Percentiles rank a stretch among this genome's conserved stretches.
phyloP scores from a whole-genome alignment of 2,113 vertebrate species.

The Rallus limicola region DNA sequence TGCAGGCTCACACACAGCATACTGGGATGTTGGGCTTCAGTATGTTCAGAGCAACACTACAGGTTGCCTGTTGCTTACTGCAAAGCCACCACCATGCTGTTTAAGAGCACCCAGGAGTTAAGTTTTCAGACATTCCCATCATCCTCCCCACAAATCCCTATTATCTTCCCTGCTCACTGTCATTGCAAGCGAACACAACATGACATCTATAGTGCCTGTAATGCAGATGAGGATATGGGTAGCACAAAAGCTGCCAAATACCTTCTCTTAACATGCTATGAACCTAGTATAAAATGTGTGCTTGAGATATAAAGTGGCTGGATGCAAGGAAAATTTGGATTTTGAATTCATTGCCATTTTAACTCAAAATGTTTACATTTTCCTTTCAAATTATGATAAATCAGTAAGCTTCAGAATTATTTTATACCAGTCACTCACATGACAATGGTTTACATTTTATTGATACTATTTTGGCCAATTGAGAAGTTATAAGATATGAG shows the following conservation, averaged over 20 bases:
- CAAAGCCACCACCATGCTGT: neutral
- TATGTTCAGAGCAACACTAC: accelerated
- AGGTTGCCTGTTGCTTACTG: neutral
- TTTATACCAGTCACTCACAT: neutral
- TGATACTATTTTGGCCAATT: accelerated
- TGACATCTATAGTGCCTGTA: neutral
- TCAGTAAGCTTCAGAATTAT: accelerated
- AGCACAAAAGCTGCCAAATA: neutral
- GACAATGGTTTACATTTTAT: accelerated
- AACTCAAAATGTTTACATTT: neutral
- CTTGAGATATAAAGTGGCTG: neutral
- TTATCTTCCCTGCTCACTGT: neutral
- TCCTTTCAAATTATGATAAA: neutral
- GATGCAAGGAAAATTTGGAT: neutral
- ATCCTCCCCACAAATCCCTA: neutral
- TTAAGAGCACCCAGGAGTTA: neutral
- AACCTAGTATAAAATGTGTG: neutral
- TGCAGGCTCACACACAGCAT: neutral
- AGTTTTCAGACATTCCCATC: accelerated
- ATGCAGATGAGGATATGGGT: neutral
- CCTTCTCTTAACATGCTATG: too few relatives aligned
- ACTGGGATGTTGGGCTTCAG: neutral
- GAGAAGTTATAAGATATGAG: too few relatives aligned
- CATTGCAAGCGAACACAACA: neutral
- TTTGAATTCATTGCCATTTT: neutral